Conservation (phyloP, 2,797 vertebrate genomes). For the Neoniphon sammara region DNA sequence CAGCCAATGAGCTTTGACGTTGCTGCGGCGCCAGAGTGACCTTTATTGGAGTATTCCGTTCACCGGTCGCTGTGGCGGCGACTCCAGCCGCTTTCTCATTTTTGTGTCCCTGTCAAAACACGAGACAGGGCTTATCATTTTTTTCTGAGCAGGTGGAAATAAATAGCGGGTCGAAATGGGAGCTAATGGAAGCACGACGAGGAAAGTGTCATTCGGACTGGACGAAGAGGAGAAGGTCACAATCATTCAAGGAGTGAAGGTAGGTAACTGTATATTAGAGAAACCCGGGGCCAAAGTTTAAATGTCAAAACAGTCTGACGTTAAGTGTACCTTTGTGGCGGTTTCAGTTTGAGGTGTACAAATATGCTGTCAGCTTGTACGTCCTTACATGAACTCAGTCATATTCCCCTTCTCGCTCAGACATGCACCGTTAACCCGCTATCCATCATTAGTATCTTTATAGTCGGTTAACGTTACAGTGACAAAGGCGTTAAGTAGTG, state of each 20-base stretch:
- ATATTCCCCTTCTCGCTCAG: not conserved
- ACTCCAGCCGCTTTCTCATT: slow-evolving; percentile 12
- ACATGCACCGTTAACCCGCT: not conserved
- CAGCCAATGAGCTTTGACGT: slow-evolving; percentile 70
- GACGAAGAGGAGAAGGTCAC: slow-evolving; percentile 92
- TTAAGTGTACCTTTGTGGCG: no score
- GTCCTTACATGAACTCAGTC: slow-evolving; percentile 63
- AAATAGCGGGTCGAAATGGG: slow-evolving; percentile 81
- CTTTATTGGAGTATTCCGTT: slow-evolving; percentile 65
- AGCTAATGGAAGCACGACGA: slow-evolving; percentile 82
- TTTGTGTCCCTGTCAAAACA: slow-evolving; percentile 3
- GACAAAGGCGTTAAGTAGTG: not conserved
- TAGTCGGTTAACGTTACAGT: no score
- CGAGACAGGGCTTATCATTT: not conserved
- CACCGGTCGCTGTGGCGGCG: slow-evolving; percentile 49
- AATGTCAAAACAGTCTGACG: not conserved
- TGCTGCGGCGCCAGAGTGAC: slow-evolving; percentile 73
- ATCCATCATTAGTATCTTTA: not conserved
- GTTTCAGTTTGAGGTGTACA: not conserved
- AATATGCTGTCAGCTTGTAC: slow-evolving; percentile 24
- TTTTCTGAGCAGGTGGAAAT: not conserved
- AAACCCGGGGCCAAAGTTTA: not conserved
- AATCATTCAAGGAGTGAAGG: slow-evolving; percentile 93
- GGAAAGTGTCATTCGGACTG: slow-evolving; percentile 90
- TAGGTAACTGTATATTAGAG: slow-evolving; percentile 57